Conservation (phyloP, 2,797 vertebrate genomes). For the Crotalus adamanteus region DNA sequence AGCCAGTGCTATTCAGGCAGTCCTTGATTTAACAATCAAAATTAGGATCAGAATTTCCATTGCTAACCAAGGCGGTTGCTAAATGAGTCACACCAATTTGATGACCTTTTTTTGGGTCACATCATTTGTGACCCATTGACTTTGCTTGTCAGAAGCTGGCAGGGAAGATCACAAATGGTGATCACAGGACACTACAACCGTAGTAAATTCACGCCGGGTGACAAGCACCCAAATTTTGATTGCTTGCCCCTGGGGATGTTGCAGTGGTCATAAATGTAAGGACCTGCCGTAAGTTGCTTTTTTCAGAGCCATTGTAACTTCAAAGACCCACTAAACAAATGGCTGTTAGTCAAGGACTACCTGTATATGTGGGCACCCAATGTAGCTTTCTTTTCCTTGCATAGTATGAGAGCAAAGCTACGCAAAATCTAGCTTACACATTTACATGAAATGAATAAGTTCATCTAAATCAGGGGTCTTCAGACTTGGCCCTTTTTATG, state of each 20-base stretch:
- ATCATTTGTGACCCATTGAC: background rate
- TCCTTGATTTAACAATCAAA: background rate
- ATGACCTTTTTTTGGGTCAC: background rate
- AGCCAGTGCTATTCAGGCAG: background rate
- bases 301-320: too few relatives aligned
- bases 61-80: background rate
- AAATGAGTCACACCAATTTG: background rate
- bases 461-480: background rate
- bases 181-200: background rate
- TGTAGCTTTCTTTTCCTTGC: background rate
- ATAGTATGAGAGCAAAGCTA: background rate
- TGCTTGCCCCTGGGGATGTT: too few relatives aligned
- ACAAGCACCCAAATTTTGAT: too few relatives aligned
- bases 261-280: too few relatives aligned
- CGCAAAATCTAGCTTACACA: background rate
- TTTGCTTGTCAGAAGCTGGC: background rate
- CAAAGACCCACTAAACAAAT: too few relatives aligned
- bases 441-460: background rate
- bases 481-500: too few relatives aligned
- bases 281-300: too few relatives aligned
- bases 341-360: too few relatives aligned
- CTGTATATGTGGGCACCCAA: background rate
- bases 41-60: background rate
- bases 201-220: too few relatives aligned
- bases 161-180: background rate